Conservation (phyloP, 64 coral and sea anemone genomes). For the Trachythela sp. region DNA sequence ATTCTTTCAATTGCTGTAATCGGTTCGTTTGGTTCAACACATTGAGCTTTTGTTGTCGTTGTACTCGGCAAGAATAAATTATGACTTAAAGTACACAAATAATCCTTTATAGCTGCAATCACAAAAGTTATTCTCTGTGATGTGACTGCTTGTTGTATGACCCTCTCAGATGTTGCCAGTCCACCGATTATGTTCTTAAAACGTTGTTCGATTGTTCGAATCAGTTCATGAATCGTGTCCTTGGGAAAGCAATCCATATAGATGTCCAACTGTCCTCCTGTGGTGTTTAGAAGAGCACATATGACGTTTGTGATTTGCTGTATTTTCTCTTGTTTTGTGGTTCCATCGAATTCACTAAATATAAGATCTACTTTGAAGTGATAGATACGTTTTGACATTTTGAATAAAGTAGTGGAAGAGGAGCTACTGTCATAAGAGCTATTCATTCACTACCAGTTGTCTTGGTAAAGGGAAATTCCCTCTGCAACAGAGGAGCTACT, state of each 20-base stretch:
- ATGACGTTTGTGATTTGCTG: not conserved
- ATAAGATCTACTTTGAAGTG: not conserved
- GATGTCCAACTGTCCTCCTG: not conserved
- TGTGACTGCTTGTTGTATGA: not conserved
- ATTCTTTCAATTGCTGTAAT: not conserved
- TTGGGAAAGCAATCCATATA: not conserved
- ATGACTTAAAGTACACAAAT: not conserved
- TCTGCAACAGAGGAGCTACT: too few relatives aligned
- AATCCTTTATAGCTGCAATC: not conserved
- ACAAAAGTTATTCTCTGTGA: not conserved
- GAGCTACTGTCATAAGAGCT: too few relatives aligned
- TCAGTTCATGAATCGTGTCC: not conserved
- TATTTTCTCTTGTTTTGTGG: not conserved
- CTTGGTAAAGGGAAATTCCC: not conserved
- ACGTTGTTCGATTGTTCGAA: not conserved
- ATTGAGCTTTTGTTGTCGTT: not conserved
- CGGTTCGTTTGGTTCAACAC: not conserved
- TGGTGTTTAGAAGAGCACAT: not conserved
- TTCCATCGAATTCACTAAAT: not conserved
- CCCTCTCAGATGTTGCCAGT: not conserved
- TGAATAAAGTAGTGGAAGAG: too few relatives aligned
- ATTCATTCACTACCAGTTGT: too few relatives aligned
- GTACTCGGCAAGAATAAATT: not conserved
- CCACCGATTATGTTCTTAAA: not conserved
- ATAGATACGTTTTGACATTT: not conserved